phyloP scores from a whole-genome alignment of 2,888 invertebrate species.

The Lucinisca nassula region DNA sequence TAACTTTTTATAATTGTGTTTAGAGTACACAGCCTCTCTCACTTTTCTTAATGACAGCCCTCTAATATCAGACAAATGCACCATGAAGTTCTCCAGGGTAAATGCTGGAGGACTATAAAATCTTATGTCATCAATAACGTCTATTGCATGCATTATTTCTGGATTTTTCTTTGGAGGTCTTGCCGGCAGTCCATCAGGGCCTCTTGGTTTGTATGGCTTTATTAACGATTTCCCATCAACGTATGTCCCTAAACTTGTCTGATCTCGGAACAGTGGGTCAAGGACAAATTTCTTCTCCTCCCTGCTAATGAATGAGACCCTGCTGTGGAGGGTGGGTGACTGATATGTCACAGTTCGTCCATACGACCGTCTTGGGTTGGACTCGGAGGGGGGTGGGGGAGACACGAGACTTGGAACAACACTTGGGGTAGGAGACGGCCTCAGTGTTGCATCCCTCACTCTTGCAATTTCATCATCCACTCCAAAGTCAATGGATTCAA shows the following conservation, averaged over 20 bases:
- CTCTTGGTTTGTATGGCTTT: conserved; percentile 82
- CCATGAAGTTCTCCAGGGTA: conserved; percentile 85
- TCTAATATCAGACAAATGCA: conserved; percentile 77
- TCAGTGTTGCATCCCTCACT: conserved; percentile 45
- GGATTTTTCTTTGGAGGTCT: conserved; percentile 75
- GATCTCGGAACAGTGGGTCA: conserved; percentile 79
- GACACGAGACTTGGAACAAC: conserved; percentile 79
- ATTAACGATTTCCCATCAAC: conserved; percentile 83
- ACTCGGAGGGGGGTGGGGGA: conserved; percentile 80
- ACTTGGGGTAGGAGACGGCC: conserved; percentile 75
- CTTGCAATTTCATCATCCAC: conserved; percentile 58
- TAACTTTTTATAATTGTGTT: conserved; percentile 84
- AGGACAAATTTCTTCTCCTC: conserved; percentile 81
- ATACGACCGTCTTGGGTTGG: conserved; percentile 65
- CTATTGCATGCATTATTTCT: conserved; percentile 75
- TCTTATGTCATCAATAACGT: conserved; percentile 78
- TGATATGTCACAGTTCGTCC: conserved; percentile 62
- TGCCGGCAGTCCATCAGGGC: conserved; percentile 83
- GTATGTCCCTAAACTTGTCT: conserved; percentile 80
- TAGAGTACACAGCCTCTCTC: conserved; percentile 79
- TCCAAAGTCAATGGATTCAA: conserved; percentile 76
- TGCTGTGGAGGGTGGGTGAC: conserved; percentile 67
- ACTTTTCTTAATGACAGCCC: conserved; percentile 79
- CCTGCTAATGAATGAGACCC: conserved; percentile 72
- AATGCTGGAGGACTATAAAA: conserved; percentile 82